These are phyloP conservation scores for Anabacerthia variegaticeps DNA, from an alignment of 2,797 vertebrate genomes.

Conservation along the genomic window DNA sequence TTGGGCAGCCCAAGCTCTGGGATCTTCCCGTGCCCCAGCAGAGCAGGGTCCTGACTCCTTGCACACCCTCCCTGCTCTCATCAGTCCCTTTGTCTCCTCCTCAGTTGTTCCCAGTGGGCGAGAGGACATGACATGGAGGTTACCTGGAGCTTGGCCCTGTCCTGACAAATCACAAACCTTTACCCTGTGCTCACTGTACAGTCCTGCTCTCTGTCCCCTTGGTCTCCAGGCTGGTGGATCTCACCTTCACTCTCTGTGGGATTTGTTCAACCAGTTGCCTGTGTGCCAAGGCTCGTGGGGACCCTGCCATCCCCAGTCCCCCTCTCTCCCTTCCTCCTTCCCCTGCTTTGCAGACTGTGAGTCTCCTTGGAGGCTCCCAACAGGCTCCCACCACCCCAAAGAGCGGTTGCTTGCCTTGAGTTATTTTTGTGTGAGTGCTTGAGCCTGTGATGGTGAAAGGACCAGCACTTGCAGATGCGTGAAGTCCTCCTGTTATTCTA, in stretches of 20 bases:
- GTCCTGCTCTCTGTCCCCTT: neutral
- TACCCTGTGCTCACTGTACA: neutral
- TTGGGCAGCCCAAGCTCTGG: slow-evolving; percentile 4
- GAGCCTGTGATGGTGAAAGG: neutral
- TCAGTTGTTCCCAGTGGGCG: neutral
- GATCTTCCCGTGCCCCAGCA: neutral
- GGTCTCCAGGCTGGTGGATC: neutral
- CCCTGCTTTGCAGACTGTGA: neutral
- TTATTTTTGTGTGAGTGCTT: slow-evolving; percentile 5
- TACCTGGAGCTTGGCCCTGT: neutral
- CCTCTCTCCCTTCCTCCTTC: neutral
- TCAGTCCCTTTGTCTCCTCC: neutral
- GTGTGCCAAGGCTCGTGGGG: neutral
- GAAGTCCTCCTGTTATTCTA: slow-evolving; percentile 54
- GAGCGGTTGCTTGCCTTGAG: neutral
- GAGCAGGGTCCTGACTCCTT: neutral
- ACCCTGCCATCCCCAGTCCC: no score
- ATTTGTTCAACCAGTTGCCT: neutral
- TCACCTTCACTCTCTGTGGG: neutral
- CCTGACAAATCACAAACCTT: neutral
- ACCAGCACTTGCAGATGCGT: neutral
- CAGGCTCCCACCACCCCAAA: neutral
- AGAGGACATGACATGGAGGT: neutral
- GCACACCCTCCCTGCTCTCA: neutral
- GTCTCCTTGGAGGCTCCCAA: neutral